Base-by-base conservation (phyloP, 1,140 invertebrate genomes). In the Dinothrombium tinctorium region DNA sequence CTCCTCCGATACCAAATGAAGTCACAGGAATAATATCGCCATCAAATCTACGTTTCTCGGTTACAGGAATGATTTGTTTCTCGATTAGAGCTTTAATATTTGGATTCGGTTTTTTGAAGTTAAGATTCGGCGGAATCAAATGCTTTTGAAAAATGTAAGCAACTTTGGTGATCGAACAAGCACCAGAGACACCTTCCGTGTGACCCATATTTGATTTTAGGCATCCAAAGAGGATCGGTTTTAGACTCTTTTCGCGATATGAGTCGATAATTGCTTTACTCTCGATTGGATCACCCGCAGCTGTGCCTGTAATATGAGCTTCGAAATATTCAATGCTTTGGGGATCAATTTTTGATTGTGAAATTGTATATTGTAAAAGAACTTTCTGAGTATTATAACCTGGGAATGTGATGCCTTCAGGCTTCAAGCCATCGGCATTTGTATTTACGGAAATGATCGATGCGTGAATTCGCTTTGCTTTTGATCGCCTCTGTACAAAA, bases 131-230 rank as follows among this genome's bases (percentile, higher is more conserved):
- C 2, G 89, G 87, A 45, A 96, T 80, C 2, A 74, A 57, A 20
- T 75, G 74, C 22, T 66, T 53, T 59, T 94, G 80, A 75, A 94
- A 87, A 3, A 82, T 76, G 38, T 94, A 71, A 3, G 94, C 49
- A 3, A 59, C 52, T 44, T 67, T 67, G 92, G 61, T 0, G 82
- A 77, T 53, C 79, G 82, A 0, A 90, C 56, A 29, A 80, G 81
- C 58, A 43, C 84, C 49, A 14, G 87, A 94, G 0, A 83, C 82
- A 4, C 84, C 76, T 59, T 96, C 89, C 3, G 86, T 73, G 53
- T 98, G 90, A 0, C 90, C 90, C 81, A 95, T 92, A 59, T 95
- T 98, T 2, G 83, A 89, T 56, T 98, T 98, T 0, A 92, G 76
- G 0, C 87, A 92, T 2, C 90, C 90, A 52, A 98, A 73, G 2